Conservation (phyloP, 2,113 vertebrate species). For the Catharus minimus region DNA sequence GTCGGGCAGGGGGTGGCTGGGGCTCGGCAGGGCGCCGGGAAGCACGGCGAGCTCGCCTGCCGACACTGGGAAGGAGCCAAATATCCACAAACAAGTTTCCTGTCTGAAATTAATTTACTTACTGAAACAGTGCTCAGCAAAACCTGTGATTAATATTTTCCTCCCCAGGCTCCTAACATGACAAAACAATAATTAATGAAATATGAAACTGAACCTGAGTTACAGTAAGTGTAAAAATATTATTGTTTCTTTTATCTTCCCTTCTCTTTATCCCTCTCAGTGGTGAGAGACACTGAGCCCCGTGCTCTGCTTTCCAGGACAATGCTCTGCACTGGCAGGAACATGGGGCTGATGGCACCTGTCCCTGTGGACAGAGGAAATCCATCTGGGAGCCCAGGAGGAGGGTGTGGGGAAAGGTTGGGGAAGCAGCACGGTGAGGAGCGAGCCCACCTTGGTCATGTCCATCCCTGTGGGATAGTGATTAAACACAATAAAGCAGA, state of each 20-base stretch:
- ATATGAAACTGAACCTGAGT: conserved; percentile 23
- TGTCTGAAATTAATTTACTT: conserved; percentile 56
- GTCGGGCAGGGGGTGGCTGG: rapidly evolving
- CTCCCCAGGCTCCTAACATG: conserved; percentile 38
- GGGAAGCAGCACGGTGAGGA: background rate
- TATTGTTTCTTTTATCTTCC: conserved; percentile 40
- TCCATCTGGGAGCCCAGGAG: background rate
- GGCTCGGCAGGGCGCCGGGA: background rate
- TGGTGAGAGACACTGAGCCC: background rate
- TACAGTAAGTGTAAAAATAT: conserved; percentile 50
- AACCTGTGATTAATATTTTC: conserved; percentile 66
- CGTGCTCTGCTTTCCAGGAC: background rate
- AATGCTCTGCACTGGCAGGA: background rate
- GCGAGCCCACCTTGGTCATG: rapidly evolving
- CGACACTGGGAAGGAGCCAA: background rate
- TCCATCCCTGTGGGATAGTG: rapidly evolving
- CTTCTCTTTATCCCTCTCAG: background rate
- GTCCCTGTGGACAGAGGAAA: background rate
- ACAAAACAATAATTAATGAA: conserved; percentile 71
- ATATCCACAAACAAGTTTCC: conserved; percentile 34
- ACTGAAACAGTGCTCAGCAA: conserved; percentile 60
- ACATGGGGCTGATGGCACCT: background rate
- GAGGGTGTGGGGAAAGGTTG: background rate
- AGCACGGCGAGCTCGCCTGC: background rate
- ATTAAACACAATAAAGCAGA: background rate